A percentile compares a stretch with the other conserved stretches of the same genome.
These are phyloP conservation scores for Hassar affinis DNA, from an alignment of 2,113 vertebrate genomes.

Conservation along the genomic window DNA sequence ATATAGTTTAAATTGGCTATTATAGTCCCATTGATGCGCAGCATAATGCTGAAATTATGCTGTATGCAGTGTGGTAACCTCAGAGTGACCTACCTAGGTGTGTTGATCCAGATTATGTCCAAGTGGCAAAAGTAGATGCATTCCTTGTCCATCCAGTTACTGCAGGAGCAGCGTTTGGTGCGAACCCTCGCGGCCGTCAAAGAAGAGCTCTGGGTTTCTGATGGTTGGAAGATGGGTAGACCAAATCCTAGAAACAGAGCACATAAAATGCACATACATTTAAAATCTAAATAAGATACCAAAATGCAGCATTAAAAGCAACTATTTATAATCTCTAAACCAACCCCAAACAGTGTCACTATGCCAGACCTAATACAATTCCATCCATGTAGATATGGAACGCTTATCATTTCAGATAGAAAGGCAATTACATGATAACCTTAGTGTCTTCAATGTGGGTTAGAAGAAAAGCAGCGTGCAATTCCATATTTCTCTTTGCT, in stretches of 20 bases:
- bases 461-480: too few relatives aligned
- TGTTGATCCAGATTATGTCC: conserved; percentile 98
- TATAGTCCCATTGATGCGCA: background rate
- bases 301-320: too few relatives aligned
- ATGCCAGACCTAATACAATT: background rate
- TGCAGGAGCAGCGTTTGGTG: conserved; percentile 89
- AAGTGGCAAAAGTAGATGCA: conserved; percentile 98
- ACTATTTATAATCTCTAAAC: background rate
- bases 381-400: conserved; percentile 10
- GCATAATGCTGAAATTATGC: background rate
- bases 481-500: background rate
- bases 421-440: background rate
- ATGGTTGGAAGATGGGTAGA: conserved; percentile 57
- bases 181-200: conserved; percentile 60
- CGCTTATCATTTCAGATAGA: conserved; percentile 19
- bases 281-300: too few relatives aligned
- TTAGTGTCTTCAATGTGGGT: background rate
- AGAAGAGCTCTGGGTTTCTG: conserved; percentile 29
- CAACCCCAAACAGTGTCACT: background rate
- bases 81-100: conserved; percentile 79
- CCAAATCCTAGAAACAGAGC: conserved; percentile 68
- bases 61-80: background rate
- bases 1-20: background rate
- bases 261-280: conserved; percentile 32
- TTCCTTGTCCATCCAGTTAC: conserved; percentile 90